Percentiles rank a stretch among this genome's conserved stretches.
These are phyloP conservation scores for Nymphalis urticae DNA, from an alignment of 2,888 invertebrate genomes.

Conservation along the genomic window DNA sequence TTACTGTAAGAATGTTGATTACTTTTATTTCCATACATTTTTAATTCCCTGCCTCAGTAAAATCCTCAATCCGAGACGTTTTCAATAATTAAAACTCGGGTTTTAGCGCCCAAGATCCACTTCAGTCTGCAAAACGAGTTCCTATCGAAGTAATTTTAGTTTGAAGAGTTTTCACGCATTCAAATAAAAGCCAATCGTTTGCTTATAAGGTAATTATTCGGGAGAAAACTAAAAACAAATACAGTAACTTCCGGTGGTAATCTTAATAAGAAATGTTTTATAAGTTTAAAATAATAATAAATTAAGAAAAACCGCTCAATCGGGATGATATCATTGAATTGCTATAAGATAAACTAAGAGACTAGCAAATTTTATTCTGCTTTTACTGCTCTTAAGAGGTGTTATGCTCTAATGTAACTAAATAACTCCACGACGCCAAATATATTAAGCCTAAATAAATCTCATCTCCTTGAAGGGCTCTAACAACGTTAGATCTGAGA, in stretches of 20 bases:
- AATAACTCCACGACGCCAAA: background rate
- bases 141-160: background rate
- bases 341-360: no score
- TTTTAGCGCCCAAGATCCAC: background rate
- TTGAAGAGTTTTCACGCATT: background rate
- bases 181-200: background rate
- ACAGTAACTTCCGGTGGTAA: no score
- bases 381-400: no score
- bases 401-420: background rate
- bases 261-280: no score
- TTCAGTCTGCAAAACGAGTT: background rate
- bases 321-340: no score
- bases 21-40: background rate
- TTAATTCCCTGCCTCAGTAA: background rate
- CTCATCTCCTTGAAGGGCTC: background rate
- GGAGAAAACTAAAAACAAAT: no score
- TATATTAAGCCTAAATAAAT: conserved; percentile 15
- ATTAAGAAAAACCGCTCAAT: no score
- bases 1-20: background rate
- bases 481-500: conserved; percentile 13
- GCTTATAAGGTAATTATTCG: background rate
- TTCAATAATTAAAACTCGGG: conserved; percentile 3
- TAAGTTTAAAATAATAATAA: background rate
- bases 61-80: background rate
- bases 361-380: no score